Evolutionary conservation across 2,113 vertebrate genomes (phyloP), one percentile per base, ranked within the genome.

Genomic region (Alligator sinensis): DNA sequence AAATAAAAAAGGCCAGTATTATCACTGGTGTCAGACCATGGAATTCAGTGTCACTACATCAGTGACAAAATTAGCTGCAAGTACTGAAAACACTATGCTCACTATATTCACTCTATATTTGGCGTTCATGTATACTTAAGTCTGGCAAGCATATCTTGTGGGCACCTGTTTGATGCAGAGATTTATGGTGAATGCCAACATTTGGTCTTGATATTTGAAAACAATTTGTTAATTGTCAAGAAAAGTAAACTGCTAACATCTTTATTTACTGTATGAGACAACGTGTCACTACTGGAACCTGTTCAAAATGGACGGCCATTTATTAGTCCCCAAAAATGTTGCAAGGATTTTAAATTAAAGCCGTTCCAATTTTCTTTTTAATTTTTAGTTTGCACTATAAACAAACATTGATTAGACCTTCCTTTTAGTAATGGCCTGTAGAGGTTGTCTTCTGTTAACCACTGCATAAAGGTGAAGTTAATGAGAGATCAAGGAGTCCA

Each of bases 211-310:
- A 91, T 97, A 96, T 96, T 96, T 95, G 94, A 97, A 97, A 97
- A 97, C 96, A 96, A 96, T 96, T 97, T 96, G 95, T 96, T 96
- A 97, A 94, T 97, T 97, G 97, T 97, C 97, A 97, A 96, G 92
- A 96, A 95, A 96, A 96, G 94, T 96, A 96, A 97, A 96, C 92
- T 96, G 96, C 90, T 97, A 97, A 96, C 96, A 96, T 97, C 97
- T 97, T 97, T 97, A 97, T 97, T 97, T 97, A 97, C 97, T 95
- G 85, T 64, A 91, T 81, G 91, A 96, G 92, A 92, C 57, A 93
- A 94, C 12, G 2, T 82, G 58, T 92, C 92, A 94, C 89, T 89
- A 74, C 86, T 97, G 97, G 97, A 96, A 96, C 76, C 17, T 87
- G 60, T 94, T 97, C 96, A 97, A 97, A 96, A 97, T 87, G 93